Conservation (phyloP, 2,888 invertebrate genomes). For the Stenichneumon culpator region DNA sequence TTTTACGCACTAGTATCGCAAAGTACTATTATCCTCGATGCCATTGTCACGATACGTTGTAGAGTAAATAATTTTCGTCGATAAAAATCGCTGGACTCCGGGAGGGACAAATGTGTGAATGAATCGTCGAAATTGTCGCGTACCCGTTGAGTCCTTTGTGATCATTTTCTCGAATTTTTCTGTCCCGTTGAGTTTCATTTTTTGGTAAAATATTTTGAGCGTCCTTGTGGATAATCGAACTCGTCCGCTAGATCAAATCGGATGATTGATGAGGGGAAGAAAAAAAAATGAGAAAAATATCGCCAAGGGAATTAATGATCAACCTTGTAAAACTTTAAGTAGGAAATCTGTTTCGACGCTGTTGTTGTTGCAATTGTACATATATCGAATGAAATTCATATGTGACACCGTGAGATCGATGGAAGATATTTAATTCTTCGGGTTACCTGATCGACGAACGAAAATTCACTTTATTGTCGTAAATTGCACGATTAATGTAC, state of each 20-base stretch:
- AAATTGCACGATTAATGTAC: slow-evolving; percentile 46
- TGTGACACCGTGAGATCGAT: slow-evolving; percentile 2
- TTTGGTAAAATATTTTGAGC: not conserved
- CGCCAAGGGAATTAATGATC: not conserved
- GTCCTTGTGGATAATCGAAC: not conserved
- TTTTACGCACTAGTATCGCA: too few species aligned
- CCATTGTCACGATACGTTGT: not conserved
- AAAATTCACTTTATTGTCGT: not conserved
- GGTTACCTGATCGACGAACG: not conserved
- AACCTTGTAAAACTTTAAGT: slow-evolving; percentile 22
- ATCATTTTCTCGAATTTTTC: not conserved
- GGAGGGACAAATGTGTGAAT: not conserved
- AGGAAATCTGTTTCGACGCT: slow-evolving; percentile 21
- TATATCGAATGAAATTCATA: slow-evolving; percentile 51
- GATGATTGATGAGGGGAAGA: not conserved
- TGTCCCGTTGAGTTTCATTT: not conserved
- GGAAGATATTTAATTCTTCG: not conserved
- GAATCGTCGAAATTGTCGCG: not conserved
- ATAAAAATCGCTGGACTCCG: not conserved
- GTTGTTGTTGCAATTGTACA: slow-evolving; percentile 48
- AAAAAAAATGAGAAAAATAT: not conserved
- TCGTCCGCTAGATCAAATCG: not conserved
- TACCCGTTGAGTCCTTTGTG: not conserved
- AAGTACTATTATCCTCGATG: not conserved
- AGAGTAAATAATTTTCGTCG: not conserved